Percentiles rank a stretch among this genome's conserved stretches.
These are phyloP conservation scores for Bellardia bayeri DNA, from an alignment of 2,888 invertebrate genomes.

Conservation along the genomic window DNA sequence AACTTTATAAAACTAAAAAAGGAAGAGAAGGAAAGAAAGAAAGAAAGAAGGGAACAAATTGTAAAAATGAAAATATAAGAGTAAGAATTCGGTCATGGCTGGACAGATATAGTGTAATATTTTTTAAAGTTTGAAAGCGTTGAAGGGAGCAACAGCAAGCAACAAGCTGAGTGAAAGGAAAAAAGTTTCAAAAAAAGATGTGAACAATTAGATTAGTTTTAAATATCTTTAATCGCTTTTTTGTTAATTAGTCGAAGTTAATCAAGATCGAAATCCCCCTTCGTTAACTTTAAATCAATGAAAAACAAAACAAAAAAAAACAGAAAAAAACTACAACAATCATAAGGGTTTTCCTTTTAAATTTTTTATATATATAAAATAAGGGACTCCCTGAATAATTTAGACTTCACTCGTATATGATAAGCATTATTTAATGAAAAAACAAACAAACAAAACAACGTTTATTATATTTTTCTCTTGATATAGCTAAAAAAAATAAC, in stretches of 20 bases:
- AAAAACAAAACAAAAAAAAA: slow-evolving; percentile 48
- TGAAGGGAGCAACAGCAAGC: neutral
- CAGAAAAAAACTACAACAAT: slow-evolving; percentile 66
- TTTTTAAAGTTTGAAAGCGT: slow-evolving; percentile 21
- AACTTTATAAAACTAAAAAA: slow-evolving; percentile 63
- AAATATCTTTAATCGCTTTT: slow-evolving; percentile 66
- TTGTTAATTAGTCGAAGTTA: slow-evolving; percentile 64
- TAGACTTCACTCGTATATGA: slow-evolving; percentile 70
- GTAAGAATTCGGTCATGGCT: slow-evolving; percentile 41
- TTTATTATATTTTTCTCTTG: slow-evolving; percentile 66
- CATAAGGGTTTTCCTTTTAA: slow-evolving; percentile 63
- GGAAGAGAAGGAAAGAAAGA: neutral
- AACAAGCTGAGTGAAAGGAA: neutral
- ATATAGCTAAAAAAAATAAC: slow-evolving; percentile 60
- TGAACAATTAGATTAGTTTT: slow-evolving; percentile 52
- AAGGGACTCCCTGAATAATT: slow-evolving; percentile 59
- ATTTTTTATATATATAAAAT: slow-evolving; percentile 61
- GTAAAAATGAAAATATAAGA: slow-evolving; percentile 28
- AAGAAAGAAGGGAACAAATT: slow-evolving; percentile 53
- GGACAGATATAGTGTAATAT: slow-evolving; percentile 47
- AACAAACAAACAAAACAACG: slow-evolving; percentile 35
- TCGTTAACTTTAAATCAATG: slow-evolving; percentile 54
- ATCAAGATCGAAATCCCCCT: slow-evolving; percentile 52
- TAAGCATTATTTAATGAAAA: slow-evolving; percentile 65
- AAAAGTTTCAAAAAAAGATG: neutral